phyloP scores from a whole-genome alignment of 2,113 vertebrate genomes.

The Pseudopodoces humilis region DNA sequence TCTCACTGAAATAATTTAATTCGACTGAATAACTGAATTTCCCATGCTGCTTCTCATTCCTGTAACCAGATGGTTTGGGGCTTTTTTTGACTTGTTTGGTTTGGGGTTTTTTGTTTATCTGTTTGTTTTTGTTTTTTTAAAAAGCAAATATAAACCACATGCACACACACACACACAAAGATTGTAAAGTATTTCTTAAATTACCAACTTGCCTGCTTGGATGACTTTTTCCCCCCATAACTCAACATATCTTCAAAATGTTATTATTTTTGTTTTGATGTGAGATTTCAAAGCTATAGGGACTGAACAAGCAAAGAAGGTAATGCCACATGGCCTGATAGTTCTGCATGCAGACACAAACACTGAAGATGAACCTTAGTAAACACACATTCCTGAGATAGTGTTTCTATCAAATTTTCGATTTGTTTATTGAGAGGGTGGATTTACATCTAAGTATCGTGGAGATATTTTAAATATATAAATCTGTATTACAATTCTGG shows the following conservation, averaged over 20 bases:
- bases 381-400: not conserved
- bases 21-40: not conserved
- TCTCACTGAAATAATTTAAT: not conserved
- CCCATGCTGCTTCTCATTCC: not conserved
- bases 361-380: not conserved
- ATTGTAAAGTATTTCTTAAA: not conserved
- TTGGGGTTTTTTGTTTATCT: accelerated
- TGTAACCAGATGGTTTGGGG: accelerated
- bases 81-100: not conserved
- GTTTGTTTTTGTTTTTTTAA: not conserved
- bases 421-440: not conserved
- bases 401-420: not conserved
- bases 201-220: not conserved
- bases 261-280: not conserved
- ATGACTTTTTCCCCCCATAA: not conserved
- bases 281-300: not conserved
- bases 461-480: not conserved
- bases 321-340: not conserved
- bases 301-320: not conserved
- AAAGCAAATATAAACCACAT: not conserved
- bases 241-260: not conserved
- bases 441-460: not conserved
- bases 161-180: too few species aligned
- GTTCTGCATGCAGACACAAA: not conserved
- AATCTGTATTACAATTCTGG: not conserved